Evolutionary conservation across 2,888 invertebrate species (phyloP).

Genomic region (Lamellibrachia satsuma): DNA sequence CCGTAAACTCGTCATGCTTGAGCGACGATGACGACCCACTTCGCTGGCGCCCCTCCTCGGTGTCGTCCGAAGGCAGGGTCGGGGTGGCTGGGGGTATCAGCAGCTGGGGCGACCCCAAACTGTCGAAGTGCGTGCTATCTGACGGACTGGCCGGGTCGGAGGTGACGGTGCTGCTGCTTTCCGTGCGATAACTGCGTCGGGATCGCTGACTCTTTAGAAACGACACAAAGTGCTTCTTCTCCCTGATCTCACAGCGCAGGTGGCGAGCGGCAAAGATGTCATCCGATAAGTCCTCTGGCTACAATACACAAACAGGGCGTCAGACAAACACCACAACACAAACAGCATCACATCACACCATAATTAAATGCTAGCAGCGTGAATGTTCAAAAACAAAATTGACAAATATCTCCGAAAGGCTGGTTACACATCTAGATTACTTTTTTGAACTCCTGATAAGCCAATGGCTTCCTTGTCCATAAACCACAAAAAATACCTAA

Average conservation of each 20-base stretch:
- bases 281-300: slow-evolving; percentile 82
- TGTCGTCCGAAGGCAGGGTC: not conserved
- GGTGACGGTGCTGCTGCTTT: slow-evolving; percentile 40
- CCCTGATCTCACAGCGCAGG: slow-evolving; percentile 80
- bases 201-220: slow-evolving; percentile 49
- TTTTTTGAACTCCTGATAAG: too few species aligned
- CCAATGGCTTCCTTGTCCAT: too few species aligned
- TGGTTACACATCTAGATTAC: too few species aligned
- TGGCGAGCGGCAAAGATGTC: slow-evolving; percentile 78
- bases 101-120: slow-evolving; percentile 23
- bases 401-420: too few species aligned
- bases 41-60: slow-evolving; percentile 26
- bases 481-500: too few species aligned
- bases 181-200: slow-evolving; percentile 49
- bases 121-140: slow-evolving; percentile 41
- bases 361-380: too few species aligned
- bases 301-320: not conserved
- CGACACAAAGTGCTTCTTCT: slow-evolving; percentile 72
- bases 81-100: slow-evolving; percentile 9
- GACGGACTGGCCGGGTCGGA: slow-evolving; percentile 26
- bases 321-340: not conserved
- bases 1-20: slow-evolving; percentile 18
- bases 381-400: too few species aligned
- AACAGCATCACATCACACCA: too few species aligned
- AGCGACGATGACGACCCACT: slow-evolving; percentile 20